Evolutionary conservation across 2,797 vertebrate species (phyloP), one percentile per base, ranked within the genome.

Genomic region (Eulemur mongoz): DNA sequence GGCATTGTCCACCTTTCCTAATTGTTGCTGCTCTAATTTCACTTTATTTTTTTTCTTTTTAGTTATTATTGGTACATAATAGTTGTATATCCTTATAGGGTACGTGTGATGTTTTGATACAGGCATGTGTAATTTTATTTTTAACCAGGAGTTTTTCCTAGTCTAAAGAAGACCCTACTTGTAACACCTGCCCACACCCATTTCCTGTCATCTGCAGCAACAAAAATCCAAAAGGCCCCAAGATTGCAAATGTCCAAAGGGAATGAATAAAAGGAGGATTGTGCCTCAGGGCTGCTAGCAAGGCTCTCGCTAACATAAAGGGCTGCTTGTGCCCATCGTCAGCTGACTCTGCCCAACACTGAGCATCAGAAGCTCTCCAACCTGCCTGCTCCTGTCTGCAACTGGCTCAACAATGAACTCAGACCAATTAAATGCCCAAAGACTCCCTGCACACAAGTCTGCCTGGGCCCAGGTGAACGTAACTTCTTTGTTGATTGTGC

Each of bases 241-340:
- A 73, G 78, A 70, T 7, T 32, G 89, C 86, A 61, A 52, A 61
- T 5, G 4, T 63, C 82, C 80, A 27, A 93, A 73, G 48, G 65
- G 80, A 84, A 89, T 6, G 61, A 27, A 91, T 52, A 89, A 96
- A 92, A 76, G 17, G 43, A 45, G n/a, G 18, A 92, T 73, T 94
- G 87, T 96, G 69, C 7, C 38, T 59, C 5, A 0, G 40, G 1
- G 79, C 15, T 1, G 38, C 83, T 40, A 32, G 52, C 70, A 59
- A 59, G 63, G 18, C 61, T 61, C 22, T 5, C 0, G 10, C 11
- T 4, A 5, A 20, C 45, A 97, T 57, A 50, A 96, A 96, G 82
- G 40, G 17, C 14, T 78, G 35, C n/a, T 96, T 97, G 92, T 96
- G 54, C 22, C 18, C 30, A 32, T 0, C 0, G 3, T 45, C 94